A percentile compares a stretch with the other conserved stretches of the same genome.
Conservation (phyloP, 2,113 vertebrate genomes). For the Microcebus ravelobensis region DNA sequence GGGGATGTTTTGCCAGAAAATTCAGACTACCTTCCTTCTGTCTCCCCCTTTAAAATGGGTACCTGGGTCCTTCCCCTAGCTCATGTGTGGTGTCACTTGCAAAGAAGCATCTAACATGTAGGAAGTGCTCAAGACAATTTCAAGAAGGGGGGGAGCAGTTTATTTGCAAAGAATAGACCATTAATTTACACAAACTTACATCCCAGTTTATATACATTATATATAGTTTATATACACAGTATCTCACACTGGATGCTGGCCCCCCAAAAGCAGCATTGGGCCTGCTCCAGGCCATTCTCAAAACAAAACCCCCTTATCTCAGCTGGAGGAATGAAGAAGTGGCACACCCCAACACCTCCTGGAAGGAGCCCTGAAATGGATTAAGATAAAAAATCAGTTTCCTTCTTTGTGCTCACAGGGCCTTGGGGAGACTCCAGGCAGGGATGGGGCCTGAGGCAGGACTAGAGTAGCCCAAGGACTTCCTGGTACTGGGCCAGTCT, state of each 20-base stretch:
- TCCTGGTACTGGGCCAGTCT: not conserved
- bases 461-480: not conserved
- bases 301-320: not conserved
- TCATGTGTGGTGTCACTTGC: not conserved
- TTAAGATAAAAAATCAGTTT: not conserved
- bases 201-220: conserved; percentile 81
- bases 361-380: conserved; percentile 45
- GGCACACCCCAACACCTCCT: not conserved
- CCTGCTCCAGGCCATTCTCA: conserved; percentile 64
- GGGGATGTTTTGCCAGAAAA: not conserved
- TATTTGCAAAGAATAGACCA: conserved; percentile 80
- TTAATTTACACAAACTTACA: conserved; percentile 83
- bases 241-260: conserved; percentile 73
- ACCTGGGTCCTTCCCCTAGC: not conserved
- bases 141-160: conserved; percentile 60
- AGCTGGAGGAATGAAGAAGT: conserved; percentile 57
- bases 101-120: not conserved
- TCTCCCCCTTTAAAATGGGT: not conserved
- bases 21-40: not conserved
- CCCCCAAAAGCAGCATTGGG: conserved; percentile 72
- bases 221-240: conserved; percentile 80
- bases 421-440: conserved; percentile 8
- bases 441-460: not conserved
- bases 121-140: not conserved
- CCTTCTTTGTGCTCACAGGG: not conserved